These are phyloP conservation scores for Sebastolobus altivelis DNA, from an alignment of 2,797 vertebrate genomes.

Conservation along the genomic window DNA sequence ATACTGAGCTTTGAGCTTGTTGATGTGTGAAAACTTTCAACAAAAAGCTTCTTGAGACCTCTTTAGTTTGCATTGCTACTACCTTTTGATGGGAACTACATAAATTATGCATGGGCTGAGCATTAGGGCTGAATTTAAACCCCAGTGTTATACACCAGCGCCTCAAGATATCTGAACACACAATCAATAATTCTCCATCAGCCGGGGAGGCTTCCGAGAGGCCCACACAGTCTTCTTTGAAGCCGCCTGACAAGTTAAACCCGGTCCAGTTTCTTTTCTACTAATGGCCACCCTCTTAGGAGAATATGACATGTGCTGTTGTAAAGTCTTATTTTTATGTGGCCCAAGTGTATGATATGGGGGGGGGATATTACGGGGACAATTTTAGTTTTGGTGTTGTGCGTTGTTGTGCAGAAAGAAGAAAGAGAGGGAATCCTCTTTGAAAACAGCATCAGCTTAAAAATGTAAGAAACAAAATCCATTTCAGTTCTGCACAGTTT, in stretches of 20 bases:
- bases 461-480: constrained; percentile 59
- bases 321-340: constrained; percentile 72
- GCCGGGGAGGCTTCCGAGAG: constrained; percentile 77
- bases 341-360: constrained; percentile 59
- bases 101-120: constrained; percentile 85
- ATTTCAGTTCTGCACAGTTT: constrained; percentile 47
- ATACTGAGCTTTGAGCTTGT: constrained; percentile 73
- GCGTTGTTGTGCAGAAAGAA: constrained; percentile 20
- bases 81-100: constrained; percentile 85
- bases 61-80: constrained; percentile 79
- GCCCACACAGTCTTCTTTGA: constrained; percentile 84
- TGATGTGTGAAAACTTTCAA: constrained; percentile 84
- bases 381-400: constrained; percentile 47
- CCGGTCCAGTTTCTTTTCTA: constrained; percentile 78
- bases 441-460: constrained; percentile 59
- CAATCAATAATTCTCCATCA: constrained; percentile 88
- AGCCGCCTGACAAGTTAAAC: constrained; percentile 86
- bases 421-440: constrained; percentile 47
- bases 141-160: constrained; percentile 83
- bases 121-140: constrained; percentile 84
- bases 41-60: constrained; percentile 81
- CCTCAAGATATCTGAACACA: constrained; percentile 86
- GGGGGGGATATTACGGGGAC: constrained; percentile 47
- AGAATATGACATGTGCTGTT: constrained; percentile 69
- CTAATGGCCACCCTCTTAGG: constrained; percentile 80